phyloP scores from a whole-genome alignment of 2,797 vertebrate genomes.

The Pristis pectinata region DNA sequence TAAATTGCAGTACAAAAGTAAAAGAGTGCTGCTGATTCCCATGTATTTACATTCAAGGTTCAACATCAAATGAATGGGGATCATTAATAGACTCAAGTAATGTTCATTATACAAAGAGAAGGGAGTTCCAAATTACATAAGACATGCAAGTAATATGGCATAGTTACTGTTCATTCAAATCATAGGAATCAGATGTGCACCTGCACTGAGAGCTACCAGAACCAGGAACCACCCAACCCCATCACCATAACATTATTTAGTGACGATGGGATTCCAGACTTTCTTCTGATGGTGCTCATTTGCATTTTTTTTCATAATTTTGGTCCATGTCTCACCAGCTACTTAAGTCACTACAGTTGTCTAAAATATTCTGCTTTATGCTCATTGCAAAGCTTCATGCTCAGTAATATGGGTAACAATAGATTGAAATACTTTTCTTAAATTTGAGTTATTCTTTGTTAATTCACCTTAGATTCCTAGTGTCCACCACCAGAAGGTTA shows the following conservation, averaged over 20 bases:
- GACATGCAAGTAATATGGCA: background rate
- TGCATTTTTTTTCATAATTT: too few relatives aligned
- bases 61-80: background rate
- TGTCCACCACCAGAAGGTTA: background rate
- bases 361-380: too few relatives aligned
- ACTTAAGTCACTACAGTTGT: too few relatives aligned
- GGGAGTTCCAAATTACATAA: background rate
- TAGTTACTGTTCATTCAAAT: background rate
- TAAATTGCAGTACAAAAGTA: too few relatives aligned
- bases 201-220: too few relatives aligned
- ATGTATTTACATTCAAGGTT: background rate
- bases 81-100: background rate
- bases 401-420: background rate
- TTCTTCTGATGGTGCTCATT: too few relatives aligned
- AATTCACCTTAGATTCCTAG: slow-evolving; percentile 16
- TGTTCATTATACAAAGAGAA: too few relatives aligned
- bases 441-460: background rate
- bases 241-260: too few relatives aligned
- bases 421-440: background rate
- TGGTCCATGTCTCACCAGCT: too few relatives aligned
- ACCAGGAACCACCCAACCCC: too few relatives aligned
- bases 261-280: too few relatives aligned
- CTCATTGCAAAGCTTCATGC: background rate
- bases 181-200: background rate
- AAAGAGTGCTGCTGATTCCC: background rate